Percentiles rank a stretch among this genome's conserved stretches.
These are phyloP conservation scores for human (Homo sapiens) DNA, from an alignment of 2,113 vertebrate species.

Conservation along the genomic window GRCh38 chr11:112750501-112751000, in stretches of 20 bases:
- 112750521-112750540: neutral
- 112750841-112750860: neutral
- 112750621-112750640: neutral
- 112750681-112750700: neutral
- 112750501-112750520: neutral
- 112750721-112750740: neutral
- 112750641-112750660: neutral
- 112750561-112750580: neutral
- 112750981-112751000: neutral
- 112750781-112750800: neutral
- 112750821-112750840: neutral
- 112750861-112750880: neutral
- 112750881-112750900: neutral
- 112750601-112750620: no score
- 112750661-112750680: neutral
- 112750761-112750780: neutral
- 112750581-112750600: rapidly evolving
- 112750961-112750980: neutral
- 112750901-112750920: neutral
- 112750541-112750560: neutral
- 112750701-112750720: neutral
- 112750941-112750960: neutral
- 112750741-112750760: neutral
- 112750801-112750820: neutral
- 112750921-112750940: no score